These are phyloP conservation scores for Xanthostigma xanthostigma DNA, from an alignment of 2,888 invertebrate species.

Conservation along the genomic window DNA sequence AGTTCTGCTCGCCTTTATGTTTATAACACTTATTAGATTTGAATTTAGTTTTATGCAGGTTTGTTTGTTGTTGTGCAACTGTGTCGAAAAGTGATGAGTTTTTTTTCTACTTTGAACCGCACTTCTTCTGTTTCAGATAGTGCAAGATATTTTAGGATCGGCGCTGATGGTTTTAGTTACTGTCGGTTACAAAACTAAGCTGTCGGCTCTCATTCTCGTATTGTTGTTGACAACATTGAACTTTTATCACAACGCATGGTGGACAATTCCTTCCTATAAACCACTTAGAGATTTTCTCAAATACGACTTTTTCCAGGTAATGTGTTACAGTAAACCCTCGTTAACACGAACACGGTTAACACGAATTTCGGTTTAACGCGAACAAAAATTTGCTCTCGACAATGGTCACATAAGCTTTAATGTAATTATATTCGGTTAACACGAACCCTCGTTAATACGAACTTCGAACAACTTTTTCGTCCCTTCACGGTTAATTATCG, in stretches of 20 bases:
- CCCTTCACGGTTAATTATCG: no score
- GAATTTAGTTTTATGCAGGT: conserved; percentile 82
- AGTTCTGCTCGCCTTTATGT: conserved; percentile 95
- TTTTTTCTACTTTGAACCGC: conserved; percentile 2
- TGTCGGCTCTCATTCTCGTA: conserved; percentile 89
- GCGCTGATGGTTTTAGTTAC: conserved; percentile 91
- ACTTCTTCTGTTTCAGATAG: conserved; percentile 40
- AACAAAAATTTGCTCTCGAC: no score
- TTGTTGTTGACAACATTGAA: conserved; percentile 78
- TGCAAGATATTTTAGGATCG: conserved; percentile 87
- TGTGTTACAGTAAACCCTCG: no score
- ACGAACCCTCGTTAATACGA: no score
- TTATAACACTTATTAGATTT: conserved; percentile 87
- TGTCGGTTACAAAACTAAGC: conserved; percentile 95
- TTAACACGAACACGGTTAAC: no score
- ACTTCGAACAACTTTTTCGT: no score
- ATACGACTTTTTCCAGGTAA: conserved; percentile 99
- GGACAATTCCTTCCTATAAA: conserved; percentile 88
- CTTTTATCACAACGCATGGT: conserved; percentile 97
- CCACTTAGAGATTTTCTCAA: conserved; percentile 98
- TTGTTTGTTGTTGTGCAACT: conserved; percentile 14
- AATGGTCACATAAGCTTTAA: no score
- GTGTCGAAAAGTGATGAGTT: not conserved
- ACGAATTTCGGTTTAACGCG: no score
- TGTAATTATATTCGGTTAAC: no score